Percentiles rank a stretch among this genome's conserved stretches.
phyloP scores from a whole-genome alignment of 2,888 invertebrate genomes.

The Phaedon cochleariae region DNA sequence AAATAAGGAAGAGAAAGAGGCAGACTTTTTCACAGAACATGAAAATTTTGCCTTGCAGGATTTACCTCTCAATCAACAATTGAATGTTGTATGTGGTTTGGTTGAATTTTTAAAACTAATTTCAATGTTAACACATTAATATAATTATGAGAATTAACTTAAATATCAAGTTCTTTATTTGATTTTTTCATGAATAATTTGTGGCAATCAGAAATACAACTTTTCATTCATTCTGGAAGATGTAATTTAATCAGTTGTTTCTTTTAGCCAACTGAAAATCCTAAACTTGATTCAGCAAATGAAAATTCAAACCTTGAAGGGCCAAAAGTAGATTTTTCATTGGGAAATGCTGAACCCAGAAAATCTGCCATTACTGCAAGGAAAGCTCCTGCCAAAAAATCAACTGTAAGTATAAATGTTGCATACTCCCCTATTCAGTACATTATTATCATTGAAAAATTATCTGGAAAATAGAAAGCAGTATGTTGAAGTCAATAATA shows the following conservation, averaged over 20 bases:
- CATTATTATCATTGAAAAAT: no score
- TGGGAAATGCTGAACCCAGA: slow-evolving; percentile 54
- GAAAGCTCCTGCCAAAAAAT: slow-evolving; percentile 74
- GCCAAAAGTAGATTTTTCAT: slow-evolving; percentile 55
- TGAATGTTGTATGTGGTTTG: slow-evolving; percentile 43
- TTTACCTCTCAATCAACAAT: slow-evolving; percentile 34
- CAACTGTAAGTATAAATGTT: slow-evolving; percentile 67
- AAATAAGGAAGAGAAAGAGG: slow-evolving; percentile 68
- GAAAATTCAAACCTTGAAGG: slow-evolving; percentile 47
- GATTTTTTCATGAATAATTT: background rate
- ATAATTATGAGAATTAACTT: background rate
- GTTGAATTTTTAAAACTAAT: slow-evolving; percentile 23
- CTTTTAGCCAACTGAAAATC: background rate
- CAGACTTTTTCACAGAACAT: slow-evolving; percentile 92
- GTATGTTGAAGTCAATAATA: no score
- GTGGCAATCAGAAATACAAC: background rate
- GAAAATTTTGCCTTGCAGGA: slow-evolving; percentile 58
- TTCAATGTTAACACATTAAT: background rate
- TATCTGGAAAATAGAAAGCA: no score
- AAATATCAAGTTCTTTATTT: background rate
- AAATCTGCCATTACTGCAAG: slow-evolving; percentile 78
- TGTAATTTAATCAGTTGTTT: background rate
- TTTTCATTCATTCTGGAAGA: no score
- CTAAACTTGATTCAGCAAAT: slow-evolving; percentile 8
- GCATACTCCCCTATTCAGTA: no score